phyloP scores from a whole-genome alignment of 1,140 invertebrate genomes.

The Polypedilum vanderplanki region DNA sequence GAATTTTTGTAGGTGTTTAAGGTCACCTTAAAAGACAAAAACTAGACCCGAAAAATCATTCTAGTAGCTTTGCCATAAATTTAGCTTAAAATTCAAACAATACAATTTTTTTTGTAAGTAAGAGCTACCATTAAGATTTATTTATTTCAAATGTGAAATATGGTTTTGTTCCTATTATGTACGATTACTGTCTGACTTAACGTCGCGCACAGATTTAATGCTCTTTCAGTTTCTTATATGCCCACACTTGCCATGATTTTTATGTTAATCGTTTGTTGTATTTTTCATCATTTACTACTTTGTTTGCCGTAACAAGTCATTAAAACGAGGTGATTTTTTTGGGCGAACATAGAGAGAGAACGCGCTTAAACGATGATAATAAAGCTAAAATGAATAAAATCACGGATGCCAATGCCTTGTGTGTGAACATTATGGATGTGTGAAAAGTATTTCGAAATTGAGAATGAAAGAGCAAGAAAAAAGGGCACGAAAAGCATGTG shows the following conservation, averaged over 20 bases:
- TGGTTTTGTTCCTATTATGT: neutral
- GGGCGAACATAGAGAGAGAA: neutral
- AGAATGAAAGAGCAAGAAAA: neutral
- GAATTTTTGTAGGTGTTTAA: no score
- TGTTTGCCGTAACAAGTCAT: neutral
- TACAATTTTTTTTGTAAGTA: neutral
- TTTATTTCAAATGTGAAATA: neutral
- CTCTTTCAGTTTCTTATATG: no score
- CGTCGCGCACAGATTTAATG: no score
- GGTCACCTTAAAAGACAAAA: no score
- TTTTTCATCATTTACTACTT: no score
- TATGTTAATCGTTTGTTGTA: no score
- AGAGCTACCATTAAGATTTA: neutral
- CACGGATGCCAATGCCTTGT: neutral
- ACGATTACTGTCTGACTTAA: no score
- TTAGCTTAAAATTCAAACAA: neutral
- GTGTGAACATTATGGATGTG: slow-evolving; percentile 6
- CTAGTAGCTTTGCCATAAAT: neutral
- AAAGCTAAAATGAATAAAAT: neutral
- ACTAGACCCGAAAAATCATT: no score
- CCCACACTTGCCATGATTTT: no score
- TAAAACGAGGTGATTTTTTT: slow-evolving; percentile 25
- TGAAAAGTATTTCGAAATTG: slow-evolving; percentile 24
- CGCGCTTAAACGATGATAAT: neutral
- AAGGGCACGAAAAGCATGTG: slow-evolving; percentile 21